These are phyloP conservation scores for Lacanobia oleracea DNA, from an alignment of 2,888 invertebrate genomes.

Conservation along the genomic window DNA sequence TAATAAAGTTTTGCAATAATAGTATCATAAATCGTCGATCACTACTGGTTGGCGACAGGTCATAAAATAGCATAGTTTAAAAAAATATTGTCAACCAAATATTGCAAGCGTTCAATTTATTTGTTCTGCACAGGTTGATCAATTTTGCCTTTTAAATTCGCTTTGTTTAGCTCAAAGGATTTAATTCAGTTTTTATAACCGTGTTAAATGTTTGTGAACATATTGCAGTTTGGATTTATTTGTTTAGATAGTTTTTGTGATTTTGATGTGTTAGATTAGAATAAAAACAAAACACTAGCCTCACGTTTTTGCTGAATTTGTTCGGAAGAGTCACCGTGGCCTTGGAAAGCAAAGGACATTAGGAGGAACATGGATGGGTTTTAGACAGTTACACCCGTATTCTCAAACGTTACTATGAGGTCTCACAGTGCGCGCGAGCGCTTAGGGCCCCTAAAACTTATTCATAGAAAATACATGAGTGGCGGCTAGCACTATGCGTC, in stretches of 20 bases:
- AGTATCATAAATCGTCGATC: constrained; percentile 42
- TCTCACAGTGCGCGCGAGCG: no score
- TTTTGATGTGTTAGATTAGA: constrained; percentile 10
- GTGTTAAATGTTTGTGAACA: constrained; percentile 25
- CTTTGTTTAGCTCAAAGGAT: constrained; percentile 52
- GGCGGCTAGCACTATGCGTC: no score
- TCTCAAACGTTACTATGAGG: no score
- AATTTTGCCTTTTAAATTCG: constrained; percentile 37
- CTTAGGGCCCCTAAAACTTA: no score
- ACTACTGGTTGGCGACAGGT: constrained; percentile 17
- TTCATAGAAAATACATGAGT: no score
- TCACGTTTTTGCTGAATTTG: no score
- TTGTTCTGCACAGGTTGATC: constrained; percentile 36
- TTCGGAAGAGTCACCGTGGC: no score
- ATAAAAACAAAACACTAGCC: no score
- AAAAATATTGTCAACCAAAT: constrained; percentile 60
- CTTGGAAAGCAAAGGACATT: no score
- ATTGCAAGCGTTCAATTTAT: constrained; percentile 60
- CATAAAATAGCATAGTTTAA: constrained; percentile 52
- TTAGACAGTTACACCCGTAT: no score
- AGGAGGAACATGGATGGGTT: no score
- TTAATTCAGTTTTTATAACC: constrained; percentile 48
- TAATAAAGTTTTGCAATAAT: constrained; percentile 23
- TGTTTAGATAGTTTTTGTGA: constrained; percentile 6
- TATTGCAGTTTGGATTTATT: constrained; percentile 33